Conservation (phyloP, 2,888 invertebrate species). For the Busseola fusca region DNA sequence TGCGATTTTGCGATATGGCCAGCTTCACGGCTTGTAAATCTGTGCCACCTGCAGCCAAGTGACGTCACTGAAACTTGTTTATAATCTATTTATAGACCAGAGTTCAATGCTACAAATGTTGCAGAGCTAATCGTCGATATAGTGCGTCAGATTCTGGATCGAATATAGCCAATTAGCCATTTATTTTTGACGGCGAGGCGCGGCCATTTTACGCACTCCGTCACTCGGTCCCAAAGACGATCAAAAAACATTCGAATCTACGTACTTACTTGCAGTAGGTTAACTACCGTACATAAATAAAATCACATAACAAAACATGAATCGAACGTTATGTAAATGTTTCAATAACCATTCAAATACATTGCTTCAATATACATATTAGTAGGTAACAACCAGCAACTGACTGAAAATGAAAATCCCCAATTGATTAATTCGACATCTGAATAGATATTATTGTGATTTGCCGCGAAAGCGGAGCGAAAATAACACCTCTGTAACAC, state of each 20-base stretch:
- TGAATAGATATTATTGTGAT: conserved; percentile 63
- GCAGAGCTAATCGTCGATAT: conserved; percentile 34
- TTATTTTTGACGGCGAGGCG: neutral
- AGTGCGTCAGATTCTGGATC: conserved; percentile 34
- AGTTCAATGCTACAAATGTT: conserved; percentile 63
- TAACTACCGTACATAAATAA: neutral
- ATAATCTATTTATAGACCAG: conserved; percentile 55
- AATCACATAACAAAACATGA: conserved; percentile 20
- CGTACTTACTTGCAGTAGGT: neutral
- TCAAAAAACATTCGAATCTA: neutral
- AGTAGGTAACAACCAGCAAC: conserved; percentile 16
- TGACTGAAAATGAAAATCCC: conserved; percentile 17
- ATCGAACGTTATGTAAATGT: conserved; percentile 33
- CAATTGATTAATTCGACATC: conserved; percentile 57
- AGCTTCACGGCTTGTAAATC: conserved; percentile 41
- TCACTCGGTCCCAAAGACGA: neutral
- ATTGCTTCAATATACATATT: conserved; percentile 5
- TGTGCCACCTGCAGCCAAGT: conserved; percentile 52
- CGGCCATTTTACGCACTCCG: neutral
- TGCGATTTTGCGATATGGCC: conserved; percentile 15
- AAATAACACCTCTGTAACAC: conserved; percentile 75
- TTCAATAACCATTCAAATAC: conserved; percentile 18
- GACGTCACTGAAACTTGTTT: conserved; percentile 61
- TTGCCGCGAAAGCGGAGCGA: conserved; percentile 78
- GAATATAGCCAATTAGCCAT: conserved; percentile 2